Conservation (phyloP, 2,888 invertebrate genomes). For the Amorpha juglandis region DNA sequence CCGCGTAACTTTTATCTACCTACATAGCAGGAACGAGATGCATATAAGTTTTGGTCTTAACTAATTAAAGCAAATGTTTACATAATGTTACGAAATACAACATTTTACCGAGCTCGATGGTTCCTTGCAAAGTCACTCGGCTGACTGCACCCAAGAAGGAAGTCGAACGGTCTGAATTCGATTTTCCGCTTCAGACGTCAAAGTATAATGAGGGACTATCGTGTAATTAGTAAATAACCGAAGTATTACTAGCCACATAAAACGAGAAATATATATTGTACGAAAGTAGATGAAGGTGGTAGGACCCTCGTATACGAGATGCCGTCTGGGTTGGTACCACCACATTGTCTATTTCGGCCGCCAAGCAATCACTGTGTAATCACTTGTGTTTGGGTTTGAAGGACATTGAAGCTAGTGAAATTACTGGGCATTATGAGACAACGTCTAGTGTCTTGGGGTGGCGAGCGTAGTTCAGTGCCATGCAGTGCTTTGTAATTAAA, state of each 20-base stretch:
- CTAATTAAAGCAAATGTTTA: constrained; percentile 21
- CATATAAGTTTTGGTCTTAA: not conserved
- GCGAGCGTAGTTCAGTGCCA: too few species aligned
- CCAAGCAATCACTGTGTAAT: too few species aligned
- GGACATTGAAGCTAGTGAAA: too few species aligned
- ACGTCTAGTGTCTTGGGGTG: too few species aligned
- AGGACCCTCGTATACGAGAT: too few species aligned
- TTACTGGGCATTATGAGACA: too few species aligned
- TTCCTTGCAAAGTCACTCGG: constrained; percentile 24
- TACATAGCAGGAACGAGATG: not conserved
- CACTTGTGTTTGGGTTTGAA: too few species aligned
- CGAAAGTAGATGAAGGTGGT: too few species aligned
- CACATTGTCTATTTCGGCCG: too few species aligned
- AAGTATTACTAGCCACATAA: not conserved
- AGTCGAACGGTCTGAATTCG: constrained; percentile 15
- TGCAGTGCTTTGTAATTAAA: too few species aligned
- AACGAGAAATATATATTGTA: not conserved
- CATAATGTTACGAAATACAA: constrained; percentile 1
- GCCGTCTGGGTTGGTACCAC: too few species aligned
- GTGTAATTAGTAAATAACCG: constrained; percentile 20
- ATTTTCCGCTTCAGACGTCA: constrained; percentile 24
- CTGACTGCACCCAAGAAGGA: constrained; percentile 15
- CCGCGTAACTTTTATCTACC: too few species aligned
- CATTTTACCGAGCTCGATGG: constrained; percentile 5
- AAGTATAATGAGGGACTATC: constrained; percentile 24